phyloP scores from a whole-genome alignment of 2,888 invertebrate species.

The Cheilosia vulpina region DNA sequence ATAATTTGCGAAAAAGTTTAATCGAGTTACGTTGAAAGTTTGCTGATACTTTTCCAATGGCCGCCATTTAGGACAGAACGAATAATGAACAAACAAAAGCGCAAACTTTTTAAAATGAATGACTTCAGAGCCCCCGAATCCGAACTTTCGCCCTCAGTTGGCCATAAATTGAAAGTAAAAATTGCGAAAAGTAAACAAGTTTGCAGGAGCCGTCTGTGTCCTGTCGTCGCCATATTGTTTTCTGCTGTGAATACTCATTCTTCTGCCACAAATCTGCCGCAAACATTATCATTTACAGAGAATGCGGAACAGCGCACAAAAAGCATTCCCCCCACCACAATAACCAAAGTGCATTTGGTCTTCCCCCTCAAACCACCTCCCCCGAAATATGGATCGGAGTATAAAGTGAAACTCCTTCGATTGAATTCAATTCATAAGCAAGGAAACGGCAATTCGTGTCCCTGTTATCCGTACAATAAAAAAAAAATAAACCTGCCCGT shows the following conservation, averaged over 20 bases:
- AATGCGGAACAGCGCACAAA: conserved; percentile 27
- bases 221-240: conserved; percentile 31
- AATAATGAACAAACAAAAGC: conserved; percentile 40
- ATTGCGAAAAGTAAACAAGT: conserved; percentile 48
- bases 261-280: conserved; percentile 50
- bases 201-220: conserved; percentile 50
- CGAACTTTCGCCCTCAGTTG: conserved; percentile 46
- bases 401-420: conserved; percentile 29
- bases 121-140: conserved; percentile 11
- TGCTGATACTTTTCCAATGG: background rate
- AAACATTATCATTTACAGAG: conserved; percentile 63
- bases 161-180: conserved; percentile 56
- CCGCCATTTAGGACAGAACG: background rate
- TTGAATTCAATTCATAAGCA: conserved; percentile 49
- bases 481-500: conserved; percentile 9
- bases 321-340: conserved; percentile 27
- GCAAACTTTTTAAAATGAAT: conserved; percentile 15
- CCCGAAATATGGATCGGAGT: conserved; percentile 30
- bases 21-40: conserved; percentile 5
- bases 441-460: conserved; percentile 22
- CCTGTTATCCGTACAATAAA: conserved; percentile 21
- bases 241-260: conserved; percentile 40
- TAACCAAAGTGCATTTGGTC: conserved; percentile 29
- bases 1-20: conserved; percentile 7
- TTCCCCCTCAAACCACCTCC: background rate